Conservation (phyloP, 1,140 invertebrate genomes). For the Rhagoletis pomonella region DNA sequence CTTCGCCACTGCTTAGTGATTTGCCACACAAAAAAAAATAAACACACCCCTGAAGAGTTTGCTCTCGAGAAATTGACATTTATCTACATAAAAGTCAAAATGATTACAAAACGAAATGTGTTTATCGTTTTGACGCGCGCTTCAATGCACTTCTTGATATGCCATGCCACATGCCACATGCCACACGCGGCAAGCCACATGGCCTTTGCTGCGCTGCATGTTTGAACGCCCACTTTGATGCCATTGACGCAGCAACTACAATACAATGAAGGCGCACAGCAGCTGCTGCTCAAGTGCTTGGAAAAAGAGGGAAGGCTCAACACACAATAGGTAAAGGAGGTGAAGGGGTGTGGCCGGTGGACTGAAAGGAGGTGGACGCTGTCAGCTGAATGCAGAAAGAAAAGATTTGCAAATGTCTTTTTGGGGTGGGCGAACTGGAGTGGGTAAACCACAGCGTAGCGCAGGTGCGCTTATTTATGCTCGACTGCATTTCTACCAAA, state of each 20-base stretch:
- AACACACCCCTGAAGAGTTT: slow-evolving; percentile 14
- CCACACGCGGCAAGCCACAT: background rate
- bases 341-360: too few relatives aligned
- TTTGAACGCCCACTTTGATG: slow-evolving; percentile 40
- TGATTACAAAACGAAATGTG: slow-evolving; percentile 70
- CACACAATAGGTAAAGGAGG: too few relatives aligned
- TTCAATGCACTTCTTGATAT: slow-evolving; percentile 59
- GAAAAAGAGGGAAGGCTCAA: background rate
- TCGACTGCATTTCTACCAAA: slow-evolving; percentile 21
- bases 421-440: background rate
- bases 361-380: too few relatives aligned
- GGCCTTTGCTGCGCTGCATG: background rate
- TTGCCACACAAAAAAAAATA: too few relatives aligned
- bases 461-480: slow-evolving; percentile 46
- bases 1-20: slow-evolving; percentile 58
- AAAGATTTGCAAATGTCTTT: slow-evolving; percentile 50
- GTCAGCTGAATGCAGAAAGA: background rate
- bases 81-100: slow-evolving; percentile 72
- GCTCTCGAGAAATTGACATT: slow-evolving; percentile 52
- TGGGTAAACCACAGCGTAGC: slow-evolving; percentile 21
- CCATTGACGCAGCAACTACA: background rate
- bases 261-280: slow-evolving; percentile 5
- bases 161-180: slow-evolving; percentile 39
- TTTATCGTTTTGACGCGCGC: slow-evolving; percentile 70
- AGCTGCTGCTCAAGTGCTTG: slow-evolving; percentile 38